Conservation (phyloP, 2,888 invertebrate genomes). For the Caenorhabditis panamensis region DNA sequence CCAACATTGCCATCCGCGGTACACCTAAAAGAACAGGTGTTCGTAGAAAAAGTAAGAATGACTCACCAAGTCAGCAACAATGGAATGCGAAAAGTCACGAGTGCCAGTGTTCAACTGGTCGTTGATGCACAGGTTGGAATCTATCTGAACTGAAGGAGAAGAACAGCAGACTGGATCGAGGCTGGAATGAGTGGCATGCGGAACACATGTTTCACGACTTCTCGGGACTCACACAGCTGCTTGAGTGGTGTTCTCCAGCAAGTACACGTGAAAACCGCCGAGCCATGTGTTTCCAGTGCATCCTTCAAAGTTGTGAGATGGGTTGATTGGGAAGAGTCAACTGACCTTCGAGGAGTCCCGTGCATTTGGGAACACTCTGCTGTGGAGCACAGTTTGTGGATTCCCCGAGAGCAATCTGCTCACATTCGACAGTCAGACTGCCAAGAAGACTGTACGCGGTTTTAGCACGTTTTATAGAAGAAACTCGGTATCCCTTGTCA, state of each 20-base stretch:
- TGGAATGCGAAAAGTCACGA: constrained; percentile 68
- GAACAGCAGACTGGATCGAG: constrained; percentile 80
- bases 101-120: constrained; percentile 76
- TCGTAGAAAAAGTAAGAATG: background rate
- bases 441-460: constrained; percentile 65
- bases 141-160: constrained; percentile 73
- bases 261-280: constrained; percentile 78
- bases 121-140: constrained; percentile 73
- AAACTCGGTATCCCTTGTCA: constrained; percentile 69
- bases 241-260: constrained; percentile 77
- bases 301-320: constrained; percentile 51
- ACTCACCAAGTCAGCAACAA: constrained; percentile 69
- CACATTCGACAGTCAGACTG: constrained; percentile 71
- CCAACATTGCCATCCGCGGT: constrained; percentile 80
- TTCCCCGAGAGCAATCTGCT: constrained; percentile 67
- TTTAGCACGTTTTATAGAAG: constrained; percentile 65
- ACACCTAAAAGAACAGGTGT: constrained; percentile 42
- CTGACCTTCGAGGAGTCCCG: constrained; percentile 60
- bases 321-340: background rate
- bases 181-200: constrained; percentile 54
- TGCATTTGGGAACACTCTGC: constrained; percentile 70
- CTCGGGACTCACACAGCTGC: constrained; percentile 72
- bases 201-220: no score
- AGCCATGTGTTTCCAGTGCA: constrained; percentile 78
- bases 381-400: constrained; percentile 68